Evolutionary conservation across 2,797 vertebrate species (phyloP).

Genomic region (Hippopotamyrus pictus): DNA sequence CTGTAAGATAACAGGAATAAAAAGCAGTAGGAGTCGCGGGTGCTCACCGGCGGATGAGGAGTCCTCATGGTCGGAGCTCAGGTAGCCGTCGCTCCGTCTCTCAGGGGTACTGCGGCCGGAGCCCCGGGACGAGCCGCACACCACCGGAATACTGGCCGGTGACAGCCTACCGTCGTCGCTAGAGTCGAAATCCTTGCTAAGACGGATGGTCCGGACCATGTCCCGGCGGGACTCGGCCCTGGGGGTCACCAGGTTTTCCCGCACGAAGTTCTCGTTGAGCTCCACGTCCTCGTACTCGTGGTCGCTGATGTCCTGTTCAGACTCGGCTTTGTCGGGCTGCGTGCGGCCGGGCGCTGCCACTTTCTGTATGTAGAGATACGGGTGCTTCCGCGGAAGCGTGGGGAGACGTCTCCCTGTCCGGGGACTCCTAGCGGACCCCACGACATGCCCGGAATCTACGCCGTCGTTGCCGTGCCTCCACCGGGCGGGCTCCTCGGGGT

Average conservation of each 20-base stretch:
- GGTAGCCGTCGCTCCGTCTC: constrained; percentile 69
- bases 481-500: constrained; percentile 23
- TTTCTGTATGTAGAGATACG: constrained; percentile 22
- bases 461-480: constrained; percentile 19
- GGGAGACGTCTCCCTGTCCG: constrained; percentile 56
- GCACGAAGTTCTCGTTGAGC: constrained; percentile 70
- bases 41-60: constrained; percentile 70
- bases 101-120: constrained; percentile 76
- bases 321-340: constrained; percentile 28
- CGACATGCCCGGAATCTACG: constrained; percentile 20
- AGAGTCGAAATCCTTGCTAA: constrained; percentile 64
- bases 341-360: not conserved
- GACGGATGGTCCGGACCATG: constrained; percentile 42
- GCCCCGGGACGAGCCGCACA: constrained; percentile 41
- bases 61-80: constrained; percentile 84
- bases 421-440: constrained; percentile 43
- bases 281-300: constrained; percentile 70
- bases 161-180: constrained; percentile 62
- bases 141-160: constrained; percentile 47
- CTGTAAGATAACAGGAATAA: not conserved
- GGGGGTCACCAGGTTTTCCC: constrained; percentile 62
- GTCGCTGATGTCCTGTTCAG: constrained; percentile 56
- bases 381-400: constrained; percentile 48
- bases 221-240: constrained; percentile 40
- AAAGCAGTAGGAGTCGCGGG: not conserved